Evolutionary conservation across 1,140 invertebrate genomes (phyloP), one percentile per base, ranked within the genome.

Genomic region (Lucilia cuprina): DNA sequence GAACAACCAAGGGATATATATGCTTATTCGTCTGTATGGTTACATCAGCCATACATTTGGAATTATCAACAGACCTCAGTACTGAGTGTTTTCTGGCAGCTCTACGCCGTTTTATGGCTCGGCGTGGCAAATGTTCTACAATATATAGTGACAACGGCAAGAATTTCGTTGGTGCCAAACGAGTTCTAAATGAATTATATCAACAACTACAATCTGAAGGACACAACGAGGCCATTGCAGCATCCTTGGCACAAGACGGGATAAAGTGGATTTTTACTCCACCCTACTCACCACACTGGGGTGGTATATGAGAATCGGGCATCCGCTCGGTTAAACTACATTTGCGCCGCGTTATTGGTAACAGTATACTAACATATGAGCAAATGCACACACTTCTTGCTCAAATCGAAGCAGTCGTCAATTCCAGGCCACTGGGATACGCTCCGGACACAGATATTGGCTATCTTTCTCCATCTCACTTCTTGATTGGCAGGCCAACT

Each of bases 401-500:
- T 60, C 86, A 89, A 85, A 86, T 89, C 21, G 89, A 89, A 85
- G 85, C 86, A 8, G 84, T 87, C 12, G 78, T 90, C 5, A 90
- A 89, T 82, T 88, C 87, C 12, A 82, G 88, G 60, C 87, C 87
- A n/a, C 13, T 85, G 4, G 8, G 21, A 12, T 12, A 21, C 65
- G 21, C 65, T 19, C 35, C 84, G 7, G 74, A 85, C 30, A 60
- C 49, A 25, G 41, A 60, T 2, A 14, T n/a, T 21, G 47, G 65
- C 78, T 83, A 49, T 60, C 78, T 88, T 21, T 86, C 85, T 60
- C 86, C 87, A 5, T 80, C 83, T 30, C 84, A 87, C 82, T 88
- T 87, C 82, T 80, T 86, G 60, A 86, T 86, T 25, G 84, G 84
- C 5, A 65, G 77, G 50, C 83, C 85, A 19, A 30, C 65, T 5